These are phyloP conservation scores for Drosophila sucinea DNA, from an alignment of 1,140 invertebrate species.

Conservation along the genomic window DNA sequence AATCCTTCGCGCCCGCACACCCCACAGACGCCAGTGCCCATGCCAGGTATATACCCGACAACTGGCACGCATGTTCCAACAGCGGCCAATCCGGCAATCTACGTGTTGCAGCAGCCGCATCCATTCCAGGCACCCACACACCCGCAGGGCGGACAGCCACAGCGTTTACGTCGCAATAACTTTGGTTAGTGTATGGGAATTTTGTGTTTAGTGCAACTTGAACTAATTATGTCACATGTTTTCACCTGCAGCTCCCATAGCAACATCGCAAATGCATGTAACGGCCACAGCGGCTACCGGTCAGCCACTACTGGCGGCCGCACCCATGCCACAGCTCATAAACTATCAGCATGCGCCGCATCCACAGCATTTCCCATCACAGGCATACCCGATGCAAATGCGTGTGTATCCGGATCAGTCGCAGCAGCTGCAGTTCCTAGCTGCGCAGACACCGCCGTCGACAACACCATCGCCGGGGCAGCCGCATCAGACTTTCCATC, in stretches of 20 bases:
- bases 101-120: conserved; percentile 84
- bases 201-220: conserved; percentile 7
- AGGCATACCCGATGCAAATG: conserved; percentile 85
- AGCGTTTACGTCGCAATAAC: conserved; percentile 68
- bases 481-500: conserved; percentile 86
- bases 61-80: conserved; percentile 62
- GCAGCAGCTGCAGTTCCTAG: conserved; percentile 86
- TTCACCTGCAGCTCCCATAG: conserved; percentile 85
- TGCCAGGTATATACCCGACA: conserved; percentile 77
- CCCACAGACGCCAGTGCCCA: conserved; percentile 90
- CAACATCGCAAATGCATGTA: conserved; percentile 88
- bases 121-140: conserved; percentile 84
- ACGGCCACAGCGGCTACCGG: conserved; percentile 90
- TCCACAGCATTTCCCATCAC: conserved; percentile 85
- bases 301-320: conserved; percentile 91
- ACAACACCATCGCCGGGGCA: conserved; percentile 87
- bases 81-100: conserved; percentile 71
- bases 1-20: conserved; percentile 90
- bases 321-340: conserved; percentile 86
- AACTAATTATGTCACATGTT: background rate
- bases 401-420: conserved; percentile 86
- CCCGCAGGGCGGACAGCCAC: conserved; percentile 81
- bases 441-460: conserved; percentile 85
- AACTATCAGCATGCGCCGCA: conserved; percentile 87
- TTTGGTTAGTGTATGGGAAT: conserved; percentile 60